Conservation (phyloP, 2,797 vertebrate genomes). For the Lepilemur septentrionalis region DNA sequence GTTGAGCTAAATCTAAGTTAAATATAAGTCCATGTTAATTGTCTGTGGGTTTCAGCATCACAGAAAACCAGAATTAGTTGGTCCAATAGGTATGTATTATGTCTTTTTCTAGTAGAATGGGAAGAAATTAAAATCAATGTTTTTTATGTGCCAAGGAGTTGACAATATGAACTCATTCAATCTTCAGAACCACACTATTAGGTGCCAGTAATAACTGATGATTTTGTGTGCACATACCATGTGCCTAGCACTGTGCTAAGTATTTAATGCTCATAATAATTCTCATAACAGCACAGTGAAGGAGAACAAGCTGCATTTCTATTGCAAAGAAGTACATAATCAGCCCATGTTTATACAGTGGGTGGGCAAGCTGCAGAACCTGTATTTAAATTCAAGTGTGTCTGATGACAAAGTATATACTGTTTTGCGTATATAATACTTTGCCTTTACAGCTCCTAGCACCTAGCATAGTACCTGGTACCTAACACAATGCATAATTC, state of each 20-base stretch:
- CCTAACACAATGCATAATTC: neutral
- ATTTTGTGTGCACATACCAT: neutral
- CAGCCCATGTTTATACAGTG: neutral
- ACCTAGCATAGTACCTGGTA: neutral
- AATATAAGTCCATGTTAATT: neutral
- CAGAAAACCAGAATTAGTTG: neutral
- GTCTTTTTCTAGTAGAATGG: neutral
- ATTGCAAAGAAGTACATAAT: neutral
- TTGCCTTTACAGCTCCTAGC: neutral
- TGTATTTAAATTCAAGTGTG: neutral
- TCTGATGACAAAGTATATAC: neutral
- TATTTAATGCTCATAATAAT: neutral
- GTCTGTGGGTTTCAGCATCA: neutral
- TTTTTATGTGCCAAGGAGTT: conserved; percentile 6
- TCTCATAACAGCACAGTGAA: neutral
- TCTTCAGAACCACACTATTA: neutral
- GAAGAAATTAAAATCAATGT: conserved; percentile 15
- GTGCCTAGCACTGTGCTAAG: neutral
- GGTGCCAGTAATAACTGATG: neutral
- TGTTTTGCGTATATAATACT: neutral
- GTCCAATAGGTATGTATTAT: neutral
- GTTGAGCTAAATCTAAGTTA: neutral
- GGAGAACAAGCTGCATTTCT: neutral
- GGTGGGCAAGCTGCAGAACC: neutral
- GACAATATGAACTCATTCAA: neutral